Conservation (phyloP, 2,888 invertebrate genomes). For the Gymnoscelis rufifasciata region DNA sequence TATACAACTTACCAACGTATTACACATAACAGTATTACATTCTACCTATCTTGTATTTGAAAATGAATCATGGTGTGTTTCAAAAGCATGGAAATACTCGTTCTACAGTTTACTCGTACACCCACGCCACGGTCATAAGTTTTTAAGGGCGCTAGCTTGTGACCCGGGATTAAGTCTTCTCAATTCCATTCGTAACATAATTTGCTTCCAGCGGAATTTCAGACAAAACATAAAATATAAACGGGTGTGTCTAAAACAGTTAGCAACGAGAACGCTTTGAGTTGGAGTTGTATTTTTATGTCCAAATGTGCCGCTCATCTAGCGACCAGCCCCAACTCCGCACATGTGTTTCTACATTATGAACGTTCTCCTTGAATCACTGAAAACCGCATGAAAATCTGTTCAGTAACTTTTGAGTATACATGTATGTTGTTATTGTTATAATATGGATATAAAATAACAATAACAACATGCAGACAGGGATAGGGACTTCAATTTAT, state of each 20-base stretch:
- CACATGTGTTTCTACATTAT: too few species aligned
- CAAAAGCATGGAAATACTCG: constrained; percentile 33
- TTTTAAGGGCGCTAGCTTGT: constrained; percentile 37
- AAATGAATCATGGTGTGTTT: constrained; percentile 19
- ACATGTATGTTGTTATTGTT: too few species aligned
- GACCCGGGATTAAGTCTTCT: constrained; percentile 39
- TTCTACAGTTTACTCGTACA: constrained; percentile 25
- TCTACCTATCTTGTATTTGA: too few species aligned
- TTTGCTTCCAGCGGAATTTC: constrained; percentile 49
- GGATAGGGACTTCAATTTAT: too few species aligned
- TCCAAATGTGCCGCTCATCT: neutral
- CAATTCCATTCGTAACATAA: constrained; percentile 54
- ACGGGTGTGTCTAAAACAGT: constrained; percentile 34
- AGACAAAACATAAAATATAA: constrained; percentile 46
- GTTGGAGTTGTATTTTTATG: constrained; percentile 16
- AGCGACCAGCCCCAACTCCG: too few species aligned
- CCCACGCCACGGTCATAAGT: constrained; percentile 35
- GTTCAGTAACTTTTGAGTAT: too few species aligned
- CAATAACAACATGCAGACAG: too few species aligned
- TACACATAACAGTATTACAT: too few species aligned
- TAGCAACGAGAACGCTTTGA: constrained; percentile 26
- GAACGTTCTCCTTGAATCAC: too few species aligned
- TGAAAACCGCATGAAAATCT: too few species aligned
- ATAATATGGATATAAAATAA: too few species aligned
- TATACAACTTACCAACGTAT: too few species aligned